Evolutionary conservation across 37 sponge, comb jelly and placozoan species (phyloP), one percentile per base, ranked within the genome.

Genomic region (Beroe ovata): DNA sequence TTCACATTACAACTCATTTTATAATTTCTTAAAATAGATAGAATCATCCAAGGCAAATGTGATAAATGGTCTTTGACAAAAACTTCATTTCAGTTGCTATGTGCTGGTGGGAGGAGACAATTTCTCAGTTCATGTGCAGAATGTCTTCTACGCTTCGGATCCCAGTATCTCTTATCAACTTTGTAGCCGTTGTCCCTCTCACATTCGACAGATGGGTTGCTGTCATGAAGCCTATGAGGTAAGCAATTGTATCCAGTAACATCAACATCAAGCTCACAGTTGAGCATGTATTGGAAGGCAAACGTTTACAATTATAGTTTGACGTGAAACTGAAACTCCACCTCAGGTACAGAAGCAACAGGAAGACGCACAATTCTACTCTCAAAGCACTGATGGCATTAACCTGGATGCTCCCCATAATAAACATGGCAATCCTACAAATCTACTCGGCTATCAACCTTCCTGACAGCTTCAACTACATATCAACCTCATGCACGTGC

Each of bases 271-370:
- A n/a, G n/a, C n/a, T n/a, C n/a, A n/a, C n/a, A n/a, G n/a, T n/a
- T n/a, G n/a, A n/a, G n/a, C n/a, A n/a, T n/a, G n/a, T n/a, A n/a
- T n/a, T n/a, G n/a, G n/a, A n/a, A n/a, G n/a, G n/a, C n/a, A n/a
- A n/a, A n/a, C n/a, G n/a, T n/a, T n/a, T n/a, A n/a, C n/a, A n/a
- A n/a, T n/a, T n/a, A n/a, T n/a, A n/a, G n/a, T n/a, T n/a, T n/a
- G n/a, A n/a, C n/a, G n/a, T n/a, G n/a, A n/a, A n/a, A n/a, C n/a
- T n/a, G n/a, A n/a, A n/a, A n/a, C 54, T 47, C 54, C 6, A 66
- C 34, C 16, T 34, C 69, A 66, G 69, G 35, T 66, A 66, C 69
- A 66, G 36, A 33, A 37, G 69, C 35, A 66, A 30, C 69, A 66
- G 69, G 16, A 26, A 37, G 1, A 0, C 35, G 8, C 69, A 66